Percentiles rank a stretch among this genome's conserved stretches.
phyloP scores from a whole-genome alignment of 1,140 invertebrate species.

The Eulimnadia texana region DNA sequence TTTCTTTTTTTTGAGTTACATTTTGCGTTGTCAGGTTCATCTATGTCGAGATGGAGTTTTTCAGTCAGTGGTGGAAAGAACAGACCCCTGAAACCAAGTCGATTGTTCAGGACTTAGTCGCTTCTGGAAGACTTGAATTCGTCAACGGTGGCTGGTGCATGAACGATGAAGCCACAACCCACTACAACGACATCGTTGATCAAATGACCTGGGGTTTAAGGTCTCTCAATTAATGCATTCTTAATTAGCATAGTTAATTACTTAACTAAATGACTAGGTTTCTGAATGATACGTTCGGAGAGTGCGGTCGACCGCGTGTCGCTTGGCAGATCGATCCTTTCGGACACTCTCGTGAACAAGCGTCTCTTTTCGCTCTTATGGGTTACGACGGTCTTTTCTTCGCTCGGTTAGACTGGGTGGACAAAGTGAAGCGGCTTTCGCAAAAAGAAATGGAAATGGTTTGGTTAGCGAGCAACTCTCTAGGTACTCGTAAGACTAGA shows the following conservation, averaged over 20 bases:
- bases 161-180: conserved; percentile 26
- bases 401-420: conserved; percentile 45
- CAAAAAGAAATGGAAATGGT: conserved; percentile 43
- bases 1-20: background rate
- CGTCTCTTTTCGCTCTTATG: conserved; percentile 65
- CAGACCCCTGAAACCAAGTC: conserved; percentile 29
- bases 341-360: conserved; percentile 76
- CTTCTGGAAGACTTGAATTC: conserved; percentile 36
- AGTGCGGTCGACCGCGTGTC: conserved; percentile 58
- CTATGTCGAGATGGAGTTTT: conserved; percentile 66
- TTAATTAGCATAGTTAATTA: background rate
- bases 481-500: conserved; percentile 12
- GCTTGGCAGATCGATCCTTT: conserved; percentile 93
- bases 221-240: conserved; percentile 11
- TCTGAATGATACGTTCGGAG: conserved; percentile 66
- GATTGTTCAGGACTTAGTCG: conserved; percentile 27
- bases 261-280: too few relatives aligned
- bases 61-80: conserved; percentile 67
- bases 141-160: conserved; percentile 32
- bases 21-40: conserved; percentile 35
- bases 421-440: conserved; percentile 35
- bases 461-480: conserved; percentile 33
- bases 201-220: conserved; percentile 35
- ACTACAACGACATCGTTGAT: conserved; percentile 37
- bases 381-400: conserved; percentile 53